Base-by-base conservation (phyloP, 2,113 vertebrate genomes). In the Oreochromis spilurus region DNA sequence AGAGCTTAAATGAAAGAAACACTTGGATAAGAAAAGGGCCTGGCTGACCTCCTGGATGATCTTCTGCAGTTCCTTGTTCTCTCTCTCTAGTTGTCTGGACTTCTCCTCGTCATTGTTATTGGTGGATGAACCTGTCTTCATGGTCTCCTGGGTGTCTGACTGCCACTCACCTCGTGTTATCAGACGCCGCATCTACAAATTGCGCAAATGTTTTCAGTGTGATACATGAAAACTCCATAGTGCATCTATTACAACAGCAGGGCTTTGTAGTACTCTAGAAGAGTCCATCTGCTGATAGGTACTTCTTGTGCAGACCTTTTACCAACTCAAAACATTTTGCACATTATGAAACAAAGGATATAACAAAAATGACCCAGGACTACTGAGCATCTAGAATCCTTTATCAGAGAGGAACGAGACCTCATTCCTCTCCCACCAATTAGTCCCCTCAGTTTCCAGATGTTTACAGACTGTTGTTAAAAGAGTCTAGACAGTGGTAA, bases 21-120 rank as follows among this genome's bases (percentile, higher is more conserved):
- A 1, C 60, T 65, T 12, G 6, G 72, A 31, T 50, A 50, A 50
- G 10, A 52, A 50, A 77, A 77, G 16, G 70, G 45, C 16, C 26
- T 31, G 43, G 0, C 13, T 82, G 70, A 98, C 98, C 97, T 99
- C 98, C 0, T 98, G 98, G 4, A 99, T 98, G 96, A 99, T 99
- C 92, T 98, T 97, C 92, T 99, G 98, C 91, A 99, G 96, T 82
- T 99, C 98, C 1, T 97, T 93, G 95, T 99, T 99, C 92, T 99
- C 98, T 65, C 98, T 95, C 95, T 99, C 98, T 94, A 99, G 87
- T 79, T 99, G 97, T 10, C 98, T 94, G 16, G 98, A 98, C 17
- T 99, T 99, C 95, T 99, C 98, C 90, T 99, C 98, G 10, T 99
- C 98, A 0, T 99, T 99, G 96, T 99, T 99, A 96, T 99, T 99